Base-by-base conservation (phyloP, 2,113 vertebrate species). In the Amphiprion percula region DNA sequence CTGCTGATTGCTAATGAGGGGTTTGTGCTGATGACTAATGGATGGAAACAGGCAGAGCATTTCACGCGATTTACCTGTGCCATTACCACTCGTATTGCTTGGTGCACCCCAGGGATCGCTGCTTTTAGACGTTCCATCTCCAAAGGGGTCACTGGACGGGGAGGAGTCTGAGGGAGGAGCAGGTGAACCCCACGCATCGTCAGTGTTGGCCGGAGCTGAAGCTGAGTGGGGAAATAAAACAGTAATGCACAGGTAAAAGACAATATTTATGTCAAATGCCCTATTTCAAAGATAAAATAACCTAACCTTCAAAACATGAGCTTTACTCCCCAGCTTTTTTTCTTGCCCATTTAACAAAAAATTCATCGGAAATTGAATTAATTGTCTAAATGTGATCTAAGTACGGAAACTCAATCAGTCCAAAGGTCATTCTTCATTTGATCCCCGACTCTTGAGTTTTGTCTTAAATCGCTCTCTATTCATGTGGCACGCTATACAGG, bases 121-220 rank as follows among this genome's bases (percentile, higher is more conserved):
- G 50, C 30, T 68, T 73, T 91, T 91, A 44, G 72, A 55, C 8
- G 79, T 66, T 37, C 87, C 88, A 10, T 92, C 91, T 77, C 94
- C 92, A 74, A 95, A 95, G 1, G 94, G 94, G 79, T 95, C 91
- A 26, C 50, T 62, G 3, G 86, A 79, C 4, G 82, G 53, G 1
- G 88, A 59, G 11, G 80, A 77, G 63, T 78, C 71, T 37, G 84
- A 17, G 30, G 86, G 85, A 2, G 84, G 80, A 46, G 88, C 88
- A 62, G 95, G 90, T 1, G 93, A 91, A 0, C 94, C 95, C 94
- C 94, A 94, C 0, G 92, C 91, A 60, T 94, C 92, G 28, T 84
- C 90, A 14, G 87, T 59, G 39, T 71, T 75, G 6, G 72, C 80
- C 3, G 91, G 74, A 80, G 89, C 84, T 75, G 91, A 74, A n/a